phyloP scores from a whole-genome alignment of 2,888 invertebrate species.

The Drosophila helvetica region DNA sequence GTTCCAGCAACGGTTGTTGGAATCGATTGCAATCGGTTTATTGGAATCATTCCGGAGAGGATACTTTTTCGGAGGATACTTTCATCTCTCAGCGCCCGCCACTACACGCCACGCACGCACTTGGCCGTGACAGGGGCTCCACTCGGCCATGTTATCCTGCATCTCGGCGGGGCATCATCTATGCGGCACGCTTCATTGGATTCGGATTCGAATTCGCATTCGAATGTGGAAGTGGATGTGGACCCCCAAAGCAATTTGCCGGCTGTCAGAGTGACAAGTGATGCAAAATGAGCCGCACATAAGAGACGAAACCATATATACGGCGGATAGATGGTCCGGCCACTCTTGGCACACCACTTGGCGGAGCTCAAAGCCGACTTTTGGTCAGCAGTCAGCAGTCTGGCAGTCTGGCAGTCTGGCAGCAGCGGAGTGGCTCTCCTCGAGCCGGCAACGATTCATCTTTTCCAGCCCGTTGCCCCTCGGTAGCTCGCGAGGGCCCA shows the following conservation, averaged over 20 bases:
- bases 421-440: too few relatives aligned
- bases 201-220: conserved; percentile 4
- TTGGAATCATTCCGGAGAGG: background rate
- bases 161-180: conserved; percentile 42
- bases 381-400: conserved; percentile 45
- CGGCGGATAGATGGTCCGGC: background rate
- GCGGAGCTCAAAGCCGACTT: conserved; percentile 58
- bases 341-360: conserved; percentile 40
- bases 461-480: background rate
- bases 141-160: conserved; percentile 7
- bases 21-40: too few relatives aligned
- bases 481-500: background rate
- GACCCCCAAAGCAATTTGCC: conserved; percentile 49
- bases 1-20: too few relatives aligned
- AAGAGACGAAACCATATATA: conserved; percentile 17
- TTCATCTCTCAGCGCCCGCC: background rate
- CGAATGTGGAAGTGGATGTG: background rate
- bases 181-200: conserved; percentile 22
- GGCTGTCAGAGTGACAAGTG: conserved; percentile 68
- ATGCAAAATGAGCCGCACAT: conserved; percentile 51
- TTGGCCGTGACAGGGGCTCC: background rate
- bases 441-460: conserved; percentile 1
- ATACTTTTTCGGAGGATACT: background rate
- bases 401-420: too few relatives aligned
- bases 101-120: background rate